Base-by-base conservation (phyloP, 2,888 invertebrate species). In the Diarsia brunnea region DNA sequence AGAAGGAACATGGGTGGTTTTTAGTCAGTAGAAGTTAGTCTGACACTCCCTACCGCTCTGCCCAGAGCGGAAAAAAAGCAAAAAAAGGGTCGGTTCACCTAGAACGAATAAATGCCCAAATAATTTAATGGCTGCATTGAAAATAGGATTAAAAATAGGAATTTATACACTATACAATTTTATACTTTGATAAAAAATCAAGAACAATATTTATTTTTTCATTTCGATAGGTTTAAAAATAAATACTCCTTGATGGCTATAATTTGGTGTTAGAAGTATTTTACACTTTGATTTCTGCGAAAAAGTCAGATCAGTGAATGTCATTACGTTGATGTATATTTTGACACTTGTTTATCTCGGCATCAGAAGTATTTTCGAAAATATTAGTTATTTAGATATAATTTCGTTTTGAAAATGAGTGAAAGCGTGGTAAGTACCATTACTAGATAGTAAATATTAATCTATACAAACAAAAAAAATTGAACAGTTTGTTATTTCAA, bases 341-440 rank as follows among this genome's bases (percentile, higher is more conserved):
- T 84, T 79, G 83, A 80, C 77, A 79, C 49, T 64, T 78, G 73
- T 81, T 66, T 84, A 75, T 75, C 66, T 74, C 53, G 60, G 21
- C 58, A 61, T 78, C 58, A 73, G 68, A 76, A 82, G 69, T n/a
- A 75, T 81, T 84, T 85, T 87, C 71, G 73, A 87, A 61, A 72
- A 74, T 84, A 81, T 81, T 81, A 75, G 60, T 71, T 79, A 60
- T 86, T 81, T 86, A 66, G 38, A 71, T 73, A 65, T 84, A 49
- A 81, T 83, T 84, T 73, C 79, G 60, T 84, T 85, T 81, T 85
- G 74, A 85, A 80, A 81, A 95, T 95, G 95, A 95, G 91, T 86
- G 95, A 92, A 73, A 95, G 91, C 72, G 89, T 78, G 89, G 95
- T 95, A 89, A 91, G 92, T 91, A 73, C 11, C 24, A 11, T 51